These are phyloP conservation scores for Arnoldichthys spilopterus DNA, from an alignment of 2,797 vertebrate genomes.

Conservation along the genomic window DNA sequence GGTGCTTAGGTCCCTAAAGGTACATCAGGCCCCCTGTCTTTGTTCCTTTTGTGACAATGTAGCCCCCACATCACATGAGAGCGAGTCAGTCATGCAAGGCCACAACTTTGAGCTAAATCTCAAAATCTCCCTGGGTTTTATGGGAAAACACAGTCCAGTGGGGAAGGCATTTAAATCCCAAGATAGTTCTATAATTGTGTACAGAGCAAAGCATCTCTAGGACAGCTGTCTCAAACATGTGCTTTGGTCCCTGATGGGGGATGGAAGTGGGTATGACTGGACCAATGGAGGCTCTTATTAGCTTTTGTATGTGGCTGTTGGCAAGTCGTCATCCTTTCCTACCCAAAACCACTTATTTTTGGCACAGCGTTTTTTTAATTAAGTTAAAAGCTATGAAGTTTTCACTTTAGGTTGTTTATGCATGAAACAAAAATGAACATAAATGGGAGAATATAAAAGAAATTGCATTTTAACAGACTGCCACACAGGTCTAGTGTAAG, in stretches of 20 bases:
- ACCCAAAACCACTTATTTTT: not conserved
- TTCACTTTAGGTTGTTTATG: not conserved
- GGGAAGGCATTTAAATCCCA: constrained; percentile 15
- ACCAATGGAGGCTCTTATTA: constrained; percentile 6
- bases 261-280: constrained; percentile 19
- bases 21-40: constrained; percentile 64
- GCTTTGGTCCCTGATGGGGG: constrained; percentile 20
- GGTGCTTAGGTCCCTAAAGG: constrained; percentile 70
- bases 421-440: no score
- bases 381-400: not conserved
- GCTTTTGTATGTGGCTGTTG: not conserved
- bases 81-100: constrained; percentile 9
- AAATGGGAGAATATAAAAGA: not conserved
- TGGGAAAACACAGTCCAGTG: constrained; percentile 14
- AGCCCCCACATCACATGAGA: constrained; percentile 55
- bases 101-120: constrained; percentile 16
- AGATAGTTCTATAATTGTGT: constrained; percentile 29
- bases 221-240: constrained; percentile 22
- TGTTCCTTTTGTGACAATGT: constrained; percentile 46
- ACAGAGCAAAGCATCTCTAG: constrained; percentile 20
- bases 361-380: not conserved
- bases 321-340: not conserved
- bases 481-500: not conserved
- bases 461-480: not conserved
- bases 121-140: constrained; percentile 6